Percentiles rank a stretch among this genome's conserved stretches.
Evolutionary conservation across 2,888 invertebrate species (phyloP).

Genomic region (Plagodis dolabraria): DNA sequence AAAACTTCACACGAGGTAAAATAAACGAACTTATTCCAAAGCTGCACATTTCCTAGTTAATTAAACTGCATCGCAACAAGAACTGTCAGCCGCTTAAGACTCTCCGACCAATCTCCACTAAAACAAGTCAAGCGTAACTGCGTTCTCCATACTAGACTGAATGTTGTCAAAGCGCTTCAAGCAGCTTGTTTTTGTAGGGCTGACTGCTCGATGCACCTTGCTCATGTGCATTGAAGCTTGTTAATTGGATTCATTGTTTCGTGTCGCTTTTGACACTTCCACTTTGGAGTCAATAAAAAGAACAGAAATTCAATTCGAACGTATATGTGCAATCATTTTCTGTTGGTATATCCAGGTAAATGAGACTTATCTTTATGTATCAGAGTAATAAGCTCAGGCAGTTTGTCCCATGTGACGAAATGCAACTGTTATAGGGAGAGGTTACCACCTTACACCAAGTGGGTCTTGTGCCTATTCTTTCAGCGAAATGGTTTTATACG

Average conservation of each 20-base stretch:
- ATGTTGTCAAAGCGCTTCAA: too few species aligned
- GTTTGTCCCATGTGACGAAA: too few species aligned
- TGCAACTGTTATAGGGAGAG: too few species aligned
- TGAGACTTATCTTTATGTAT: too few species aligned
- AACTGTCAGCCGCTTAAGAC: slow-evolving; percentile 25
- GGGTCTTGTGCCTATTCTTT: too few species aligned
- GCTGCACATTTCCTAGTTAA: slow-evolving; percentile 9
- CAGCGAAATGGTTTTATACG: too few species aligned
- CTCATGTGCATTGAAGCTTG: neutral
- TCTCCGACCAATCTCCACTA: slow-evolving; percentile 13
- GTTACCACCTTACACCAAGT: too few species aligned
- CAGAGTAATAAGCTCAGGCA: too few species aligned
- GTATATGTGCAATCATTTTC: slow-evolving; percentile 1
- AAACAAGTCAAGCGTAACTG: slow-evolving; percentile 16
- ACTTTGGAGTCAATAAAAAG: slow-evolving; percentile 22
- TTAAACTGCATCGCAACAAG: slow-evolving; percentile 15
- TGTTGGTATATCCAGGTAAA: neutral
- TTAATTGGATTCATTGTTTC: slow-evolving; percentile 16
- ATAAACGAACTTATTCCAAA: slow-evolving; percentile 6
- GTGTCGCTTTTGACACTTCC: slow-evolving; percentile 22
- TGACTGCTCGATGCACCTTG: slow-evolving; percentile 8
- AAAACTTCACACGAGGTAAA: slow-evolving; percentile 8
- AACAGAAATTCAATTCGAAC: slow-evolving; percentile 7
- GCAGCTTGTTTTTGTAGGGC: slow-evolving; percentile 6
- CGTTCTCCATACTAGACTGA: neutral